phyloP scores from a whole-genome alignment of 1,140 invertebrate genomes.

The Panagrolaimus sp. region DNA sequence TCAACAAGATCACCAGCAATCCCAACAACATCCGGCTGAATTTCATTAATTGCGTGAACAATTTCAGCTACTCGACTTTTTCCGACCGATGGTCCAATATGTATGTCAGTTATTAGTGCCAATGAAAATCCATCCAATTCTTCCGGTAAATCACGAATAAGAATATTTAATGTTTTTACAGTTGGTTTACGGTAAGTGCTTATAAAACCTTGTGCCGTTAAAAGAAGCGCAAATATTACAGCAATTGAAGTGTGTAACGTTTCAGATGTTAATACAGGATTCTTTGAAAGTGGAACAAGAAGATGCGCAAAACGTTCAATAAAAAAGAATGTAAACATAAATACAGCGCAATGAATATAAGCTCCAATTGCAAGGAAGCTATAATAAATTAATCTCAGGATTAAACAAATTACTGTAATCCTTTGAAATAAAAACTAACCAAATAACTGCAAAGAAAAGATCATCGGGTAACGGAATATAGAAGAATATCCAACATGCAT shows the following conservation, averaged over 20 bases:
- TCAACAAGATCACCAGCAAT: slow-evolving; percentile 41
- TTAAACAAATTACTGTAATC: neutral
- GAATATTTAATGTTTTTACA: slow-evolving; percentile 20
- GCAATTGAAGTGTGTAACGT: slow-evolving; percentile 28
- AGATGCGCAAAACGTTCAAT: slow-evolving; percentile 19
- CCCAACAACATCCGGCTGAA: slow-evolving; percentile 34
- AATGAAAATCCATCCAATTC: slow-evolving; percentile 41
- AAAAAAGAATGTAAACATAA: slow-evolving; percentile 20
- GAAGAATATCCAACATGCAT: slow-evolving; percentile 35
- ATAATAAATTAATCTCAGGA: slow-evolving; percentile 19
- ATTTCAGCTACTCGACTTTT: slow-evolving; percentile 30
- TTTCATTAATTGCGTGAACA: slow-evolving; percentile 28
- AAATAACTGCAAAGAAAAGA: slow-evolving; percentile 18
- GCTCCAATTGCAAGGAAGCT: slow-evolving; percentile 33
- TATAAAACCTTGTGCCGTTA: slow-evolving; percentile 28
- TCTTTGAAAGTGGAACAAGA: slow-evolving; percentile 19
- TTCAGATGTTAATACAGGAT: slow-evolving; percentile 30
- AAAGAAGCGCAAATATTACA: slow-evolving; percentile 23
- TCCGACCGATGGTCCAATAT: slow-evolving; percentile 42
- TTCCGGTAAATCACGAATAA: slow-evolving; percentile 21
- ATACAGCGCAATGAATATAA: slow-evolving; percentile 25
- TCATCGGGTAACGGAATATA: slow-evolving; percentile 30
- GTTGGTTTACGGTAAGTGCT: neutral
- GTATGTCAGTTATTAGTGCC: slow-evolving; percentile 41
- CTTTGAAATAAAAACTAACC: slow-evolving; percentile 8